phyloP scores from a whole-genome alignment of 1,140 invertebrate genomes.

The Kradibia gibbosae region DNA sequence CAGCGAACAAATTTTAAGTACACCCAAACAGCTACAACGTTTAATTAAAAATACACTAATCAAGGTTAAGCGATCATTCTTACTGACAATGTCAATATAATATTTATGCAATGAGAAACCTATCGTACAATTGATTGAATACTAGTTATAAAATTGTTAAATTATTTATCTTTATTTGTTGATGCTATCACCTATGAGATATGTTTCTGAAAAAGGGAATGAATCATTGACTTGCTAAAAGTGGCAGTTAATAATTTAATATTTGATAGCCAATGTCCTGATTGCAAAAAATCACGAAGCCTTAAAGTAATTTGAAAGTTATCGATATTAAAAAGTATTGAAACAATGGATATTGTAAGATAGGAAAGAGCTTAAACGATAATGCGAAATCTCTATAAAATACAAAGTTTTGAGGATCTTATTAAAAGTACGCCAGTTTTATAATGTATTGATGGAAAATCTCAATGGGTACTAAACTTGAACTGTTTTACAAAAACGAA shows the following conservation, averaged over 20 bases:
- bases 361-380: background rate
- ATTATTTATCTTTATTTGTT: too few relatives aligned
- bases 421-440: background rate
- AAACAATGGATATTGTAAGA: slow-evolving; percentile 21
- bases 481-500: background rate
- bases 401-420: background rate
- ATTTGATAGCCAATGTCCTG: background rate
- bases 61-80: too few relatives aligned
- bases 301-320: slow-evolving; percentile 2
- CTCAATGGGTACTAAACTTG: background rate
- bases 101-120: too few relatives aligned
- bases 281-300: background rate
- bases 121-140: too few relatives aligned
- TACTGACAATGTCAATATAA: too few relatives aligned
- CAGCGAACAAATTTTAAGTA: background rate
- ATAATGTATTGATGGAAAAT: slow-evolving; percentile 3
- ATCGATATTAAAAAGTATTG: background rate
- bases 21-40: background rate
- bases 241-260: background rate
- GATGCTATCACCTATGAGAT: background rate
- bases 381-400: background rate
- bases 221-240: too few relatives aligned
- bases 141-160: too few relatives aligned
- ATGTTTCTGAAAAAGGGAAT: background rate
- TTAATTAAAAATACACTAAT: too few relatives aligned